Percentiles rank a stretch among this genome's conserved stretches.
These are phyloP conservation scores for Sceloporus tristichus DNA, from an alignment of 2,113 vertebrate species.

Conservation along the genomic window DNA sequence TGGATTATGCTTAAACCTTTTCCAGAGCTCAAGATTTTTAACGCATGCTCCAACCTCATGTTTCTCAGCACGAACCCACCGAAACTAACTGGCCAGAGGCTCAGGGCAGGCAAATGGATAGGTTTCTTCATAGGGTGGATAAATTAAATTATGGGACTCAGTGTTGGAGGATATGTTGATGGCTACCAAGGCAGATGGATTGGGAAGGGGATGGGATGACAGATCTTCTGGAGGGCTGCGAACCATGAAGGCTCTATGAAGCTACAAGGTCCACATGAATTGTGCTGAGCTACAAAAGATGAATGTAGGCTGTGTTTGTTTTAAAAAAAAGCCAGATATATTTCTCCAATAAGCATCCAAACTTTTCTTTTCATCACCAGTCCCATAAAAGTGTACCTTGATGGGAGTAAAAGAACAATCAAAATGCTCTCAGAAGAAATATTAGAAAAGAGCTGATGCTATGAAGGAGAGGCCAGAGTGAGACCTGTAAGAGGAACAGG, in stretches of 20 bases:
- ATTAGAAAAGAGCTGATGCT: too few relatives aligned
- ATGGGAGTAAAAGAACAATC: background rate
- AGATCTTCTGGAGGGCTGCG: background rate
- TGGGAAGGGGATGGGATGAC: background rate
- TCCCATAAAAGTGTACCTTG: background rate
- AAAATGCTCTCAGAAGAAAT: background rate
- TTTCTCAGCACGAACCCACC: background rate
- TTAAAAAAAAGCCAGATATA: too few relatives aligned
- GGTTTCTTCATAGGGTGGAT: background rate
- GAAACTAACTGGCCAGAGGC: background rate
- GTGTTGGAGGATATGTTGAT: background rate
- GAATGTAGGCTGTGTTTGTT: background rate
- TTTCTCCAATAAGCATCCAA: too few relatives aligned
- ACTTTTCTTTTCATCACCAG: rapidly evolving
- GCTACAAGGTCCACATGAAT: background rate
- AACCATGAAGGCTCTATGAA: too few relatives aligned
- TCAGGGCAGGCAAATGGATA: background rate
- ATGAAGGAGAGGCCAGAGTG: background rate
- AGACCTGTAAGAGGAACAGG: conserved; percentile 46
- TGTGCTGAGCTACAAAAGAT: background rate
- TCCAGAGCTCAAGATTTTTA: background rate
- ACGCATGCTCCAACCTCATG: background rate
- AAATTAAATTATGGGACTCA: background rate
- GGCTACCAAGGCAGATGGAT: background rate
- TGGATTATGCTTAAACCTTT: background rate